These are phyloP conservation scores for Disparrhopalites patrizii DNA, from an alignment of 2,888 invertebrate species.

Conservation along the genomic window DNA sequence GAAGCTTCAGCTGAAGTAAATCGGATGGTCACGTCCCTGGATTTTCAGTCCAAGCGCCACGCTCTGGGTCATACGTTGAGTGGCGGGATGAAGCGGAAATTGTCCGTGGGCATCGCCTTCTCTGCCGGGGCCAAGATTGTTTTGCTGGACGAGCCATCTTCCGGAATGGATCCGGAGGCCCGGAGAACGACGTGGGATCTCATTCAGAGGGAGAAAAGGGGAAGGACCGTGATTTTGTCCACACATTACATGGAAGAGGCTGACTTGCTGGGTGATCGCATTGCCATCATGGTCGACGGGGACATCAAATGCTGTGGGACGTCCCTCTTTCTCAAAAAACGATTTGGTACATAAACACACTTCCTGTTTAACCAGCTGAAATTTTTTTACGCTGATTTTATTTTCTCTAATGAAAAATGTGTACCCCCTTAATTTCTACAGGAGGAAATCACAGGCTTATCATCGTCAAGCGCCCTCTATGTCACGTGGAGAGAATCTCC, in stretches of 20 bases:
- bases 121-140: conserved; percentile 59
- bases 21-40: conserved; percentile 60
- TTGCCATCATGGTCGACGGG: conserved; percentile 78
- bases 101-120: conserved; percentile 81
- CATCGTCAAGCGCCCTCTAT: conserved; percentile 58
- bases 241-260: conserved; percentile 91
- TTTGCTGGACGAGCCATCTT: not conserved
- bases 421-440: not conserved
- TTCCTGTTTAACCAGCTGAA: not conserved
- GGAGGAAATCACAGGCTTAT: conserved; percentile 73
- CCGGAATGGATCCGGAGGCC: conserved; percentile 49
- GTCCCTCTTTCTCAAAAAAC: conserved; percentile 72
- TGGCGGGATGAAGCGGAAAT: conserved; percentile 86
- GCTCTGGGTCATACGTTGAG: conserved; percentile 65
- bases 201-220: conserved; percentile 57
- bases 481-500: conserved; percentile 56
- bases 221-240: conserved; percentile 77
- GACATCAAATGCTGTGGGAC: conserved; percentile 72
- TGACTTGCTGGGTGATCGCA: conserved; percentile 66
- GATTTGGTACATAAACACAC: conserved; percentile 54
- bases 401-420: not conserved
- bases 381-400: not conserved
- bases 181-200: conserved; percentile 52
- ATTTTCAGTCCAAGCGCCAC: conserved; percentile 62
- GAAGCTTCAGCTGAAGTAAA: conserved; percentile 59